Conservation (phyloP, 2,797 vertebrate genomes). For the Cyprinodon diabolis region DNA sequence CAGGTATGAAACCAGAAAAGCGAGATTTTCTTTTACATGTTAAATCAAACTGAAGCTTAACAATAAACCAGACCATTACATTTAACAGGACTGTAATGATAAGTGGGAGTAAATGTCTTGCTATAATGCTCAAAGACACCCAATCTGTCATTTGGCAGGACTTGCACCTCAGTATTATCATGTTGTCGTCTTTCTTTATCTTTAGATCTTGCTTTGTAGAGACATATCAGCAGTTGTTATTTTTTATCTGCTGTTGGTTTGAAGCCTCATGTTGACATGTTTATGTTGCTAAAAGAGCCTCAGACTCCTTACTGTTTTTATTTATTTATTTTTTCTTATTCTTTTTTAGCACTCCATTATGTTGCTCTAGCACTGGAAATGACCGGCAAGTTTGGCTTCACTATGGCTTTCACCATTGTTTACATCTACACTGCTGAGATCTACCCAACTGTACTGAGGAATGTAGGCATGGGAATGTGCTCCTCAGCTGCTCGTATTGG, state of each 20-base stretch:
- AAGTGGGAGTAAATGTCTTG: no score
- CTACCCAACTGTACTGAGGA: constrained; percentile 93
- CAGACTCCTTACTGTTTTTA: no score
- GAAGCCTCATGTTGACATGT: background rate
- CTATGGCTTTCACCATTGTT: constrained; percentile 89
- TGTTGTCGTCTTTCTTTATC: background rate
- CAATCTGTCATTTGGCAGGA: background rate
- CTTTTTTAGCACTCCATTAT: constrained; percentile 44
- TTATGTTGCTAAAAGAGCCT: background rate
- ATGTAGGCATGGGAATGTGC: constrained; percentile 89
- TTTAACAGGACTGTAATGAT: no score
- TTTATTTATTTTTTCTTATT: background rate
- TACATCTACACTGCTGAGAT: constrained; percentile 94
- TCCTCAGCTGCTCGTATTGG: constrained; percentile 91
- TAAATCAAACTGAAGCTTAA: no score
- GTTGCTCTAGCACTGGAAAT: constrained; percentile 87
- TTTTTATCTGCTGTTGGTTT: background rate
- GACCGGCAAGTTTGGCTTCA: constrained; percentile 93
- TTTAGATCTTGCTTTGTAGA: background rate
- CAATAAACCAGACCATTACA: no score
- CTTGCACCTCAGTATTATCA: background rate
- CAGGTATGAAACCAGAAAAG: no score
- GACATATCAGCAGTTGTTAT: background rate
- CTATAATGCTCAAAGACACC: background rate
- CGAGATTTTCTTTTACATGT: no score